These are phyloP conservation scores for Subacronicta megacephala DNA, from an alignment of 2,888 invertebrate species.

Conservation along the genomic window DNA sequence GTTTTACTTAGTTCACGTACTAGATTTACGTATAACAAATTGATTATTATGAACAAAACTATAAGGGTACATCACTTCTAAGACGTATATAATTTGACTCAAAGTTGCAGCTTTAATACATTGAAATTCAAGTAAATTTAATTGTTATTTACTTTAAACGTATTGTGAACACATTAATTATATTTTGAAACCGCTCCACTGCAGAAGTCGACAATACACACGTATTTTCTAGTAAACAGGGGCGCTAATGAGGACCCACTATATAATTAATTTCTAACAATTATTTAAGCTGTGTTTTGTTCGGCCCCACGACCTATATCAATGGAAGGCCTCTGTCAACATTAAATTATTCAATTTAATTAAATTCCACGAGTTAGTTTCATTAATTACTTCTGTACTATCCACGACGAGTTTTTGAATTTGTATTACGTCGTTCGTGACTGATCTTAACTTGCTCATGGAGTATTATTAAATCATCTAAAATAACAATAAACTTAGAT, in stretches of 20 bases:
- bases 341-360: constrained; percentile 66
- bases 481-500: not conserved
- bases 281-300: constrained; percentile 55
- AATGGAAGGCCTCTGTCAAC: constrained; percentile 59
- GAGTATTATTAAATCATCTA: constrained; percentile 1
- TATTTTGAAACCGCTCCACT: not conserved
- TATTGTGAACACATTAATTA: not conserved
- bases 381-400: constrained; percentile 48
- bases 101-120: too few species aligned
- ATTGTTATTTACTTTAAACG: too few species aligned
- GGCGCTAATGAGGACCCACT: constrained; percentile 41
- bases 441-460: constrained; percentile 4
- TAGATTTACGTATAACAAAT: too few species aligned
- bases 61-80: too few species aligned
- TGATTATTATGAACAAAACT: too few species aligned
- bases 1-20: not conserved
- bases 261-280: constrained; percentile 55
- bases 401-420: constrained; percentile 26
- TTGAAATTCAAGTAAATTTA: too few species aligned
- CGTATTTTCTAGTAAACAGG: constrained; percentile 15
- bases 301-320: constrained; percentile 51
- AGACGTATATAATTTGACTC: too few species aligned
- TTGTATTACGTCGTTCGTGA: constrained; percentile 11
- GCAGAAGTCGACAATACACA: constrained; percentile 3
- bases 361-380: constrained; percentile 61